Evolutionary conservation across 2,113 vertebrate genomes (phyloP).

Genomic region (Irena cyanogastra): DNA sequence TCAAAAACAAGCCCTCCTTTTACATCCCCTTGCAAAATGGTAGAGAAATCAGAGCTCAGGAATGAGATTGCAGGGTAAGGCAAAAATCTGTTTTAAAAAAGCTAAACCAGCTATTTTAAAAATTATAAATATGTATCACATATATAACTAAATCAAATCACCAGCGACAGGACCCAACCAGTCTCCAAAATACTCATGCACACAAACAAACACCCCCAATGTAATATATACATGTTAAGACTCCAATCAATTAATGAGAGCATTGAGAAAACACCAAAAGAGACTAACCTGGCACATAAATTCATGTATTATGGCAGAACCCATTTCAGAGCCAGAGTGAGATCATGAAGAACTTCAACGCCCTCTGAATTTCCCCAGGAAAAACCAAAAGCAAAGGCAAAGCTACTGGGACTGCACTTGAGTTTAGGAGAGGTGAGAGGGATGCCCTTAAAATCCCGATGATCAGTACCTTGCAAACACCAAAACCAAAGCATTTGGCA

Average conservation of each 20-base stretch:
- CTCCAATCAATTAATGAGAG: neutral
- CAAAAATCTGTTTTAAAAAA: neutral
- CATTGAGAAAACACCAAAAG: neutral
- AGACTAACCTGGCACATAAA: neutral
- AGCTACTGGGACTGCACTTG: neutral
- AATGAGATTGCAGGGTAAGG: neutral
- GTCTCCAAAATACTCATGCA: neutral
- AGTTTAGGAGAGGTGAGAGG: neutral
- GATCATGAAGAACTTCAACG: neutral
- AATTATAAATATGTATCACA: fast-evolving
- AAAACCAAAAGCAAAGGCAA: neutral
- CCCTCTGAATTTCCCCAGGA: neutral
- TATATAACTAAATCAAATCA: neutral
- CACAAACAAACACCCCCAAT: neutral
- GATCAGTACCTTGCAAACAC: neutral
- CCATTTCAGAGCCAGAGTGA: neutral
- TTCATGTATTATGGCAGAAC: fast-evolving
- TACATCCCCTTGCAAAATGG: neutral
- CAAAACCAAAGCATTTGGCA: neutral
- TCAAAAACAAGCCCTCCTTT: neutral
- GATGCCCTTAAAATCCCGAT: neutral
- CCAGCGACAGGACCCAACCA: neutral
- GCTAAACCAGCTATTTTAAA: neutral
- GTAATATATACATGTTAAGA: neutral
- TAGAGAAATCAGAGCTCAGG: neutral